A percentile compares a stretch with the other conserved stretches of the same genome.
These are phyloP conservation scores for Leuciscus idus DNA, from an alignment of 2,113 vertebrate genomes.

Conservation along the genomic window DNA sequence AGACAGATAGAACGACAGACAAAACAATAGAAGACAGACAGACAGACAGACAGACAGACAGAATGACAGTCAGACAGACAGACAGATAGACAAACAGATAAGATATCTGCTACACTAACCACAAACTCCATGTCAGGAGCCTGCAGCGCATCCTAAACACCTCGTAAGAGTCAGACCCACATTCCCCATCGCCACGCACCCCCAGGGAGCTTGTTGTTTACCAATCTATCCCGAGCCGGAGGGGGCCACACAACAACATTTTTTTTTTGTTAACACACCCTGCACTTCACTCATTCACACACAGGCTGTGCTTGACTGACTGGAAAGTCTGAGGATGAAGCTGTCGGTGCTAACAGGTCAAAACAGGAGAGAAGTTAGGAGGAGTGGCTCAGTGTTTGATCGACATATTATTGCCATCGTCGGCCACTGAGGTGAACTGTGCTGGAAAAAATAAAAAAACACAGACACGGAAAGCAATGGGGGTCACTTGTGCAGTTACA, in stretches of 20 bases:
- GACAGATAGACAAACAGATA: neutral
- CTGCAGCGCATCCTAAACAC: slow-evolving; percentile 70
- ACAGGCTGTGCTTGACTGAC: slow-evolving; percentile 26
- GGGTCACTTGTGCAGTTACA: neutral
- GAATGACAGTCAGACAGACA: neutral
- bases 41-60: neutral
- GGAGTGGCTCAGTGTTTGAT: slow-evolving; percentile 26
- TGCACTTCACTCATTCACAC: slow-evolving; percentile 38
- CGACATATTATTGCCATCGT: slow-evolving; percentile 8
- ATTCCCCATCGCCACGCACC: slow-evolving; percentile 18
- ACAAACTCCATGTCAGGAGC: slow-evolving; percentile 11
- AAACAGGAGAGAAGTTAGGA: slow-evolving; percentile 9
- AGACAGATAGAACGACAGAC: neutral
- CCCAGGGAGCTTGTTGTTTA: slow-evolving; percentile 65
- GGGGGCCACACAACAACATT: slow-evolving; percentile 68
- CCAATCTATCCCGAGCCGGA: slow-evolving; percentile 56
- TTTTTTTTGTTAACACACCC: slow-evolving; percentile 57
- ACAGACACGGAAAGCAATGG: neutral
- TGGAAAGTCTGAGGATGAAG: slow-evolving; percentile 28
- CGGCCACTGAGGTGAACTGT: slow-evolving; percentile 20
- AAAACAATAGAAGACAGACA: neutral
- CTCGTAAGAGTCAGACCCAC: slow-evolving; percentile 51
- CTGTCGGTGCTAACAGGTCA: slow-evolving; percentile 34
- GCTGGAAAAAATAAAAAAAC: neutral
- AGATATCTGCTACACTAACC: neutral